Evolutionary conservation across 64 coral and sea anemone genomes (phyloP).

Genomic region (Montipora foliosa): DNA sequence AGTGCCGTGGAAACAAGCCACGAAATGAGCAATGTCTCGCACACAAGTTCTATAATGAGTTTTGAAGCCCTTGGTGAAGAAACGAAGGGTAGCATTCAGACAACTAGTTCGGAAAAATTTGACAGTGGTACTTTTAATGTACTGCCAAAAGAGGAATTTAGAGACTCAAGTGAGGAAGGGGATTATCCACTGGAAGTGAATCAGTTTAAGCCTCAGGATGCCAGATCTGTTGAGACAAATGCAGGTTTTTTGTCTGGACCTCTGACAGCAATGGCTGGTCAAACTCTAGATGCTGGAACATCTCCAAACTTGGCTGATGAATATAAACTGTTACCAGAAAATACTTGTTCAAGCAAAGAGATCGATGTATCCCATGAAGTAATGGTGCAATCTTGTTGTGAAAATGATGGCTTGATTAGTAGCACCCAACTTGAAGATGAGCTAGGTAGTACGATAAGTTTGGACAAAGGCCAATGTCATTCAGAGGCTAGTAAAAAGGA

Average conservation of each 20-base stretch:
- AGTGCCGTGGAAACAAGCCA: not conserved
- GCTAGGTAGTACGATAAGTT: not conserved
- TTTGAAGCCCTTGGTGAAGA: not conserved
- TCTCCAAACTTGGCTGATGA: not conserved
- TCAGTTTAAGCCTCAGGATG: not conserved
- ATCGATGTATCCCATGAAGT: not conserved
- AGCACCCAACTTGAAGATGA: not conserved
- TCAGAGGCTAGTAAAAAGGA: not conserved
- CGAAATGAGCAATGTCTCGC: not conserved
- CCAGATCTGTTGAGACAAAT: not conserved
- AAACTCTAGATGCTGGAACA: not conserved
- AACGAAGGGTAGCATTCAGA: not conserved
- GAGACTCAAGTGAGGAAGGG: not conserved
- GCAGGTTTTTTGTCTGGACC: not conserved
- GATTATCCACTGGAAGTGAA: not conserved
- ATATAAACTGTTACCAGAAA: not conserved
- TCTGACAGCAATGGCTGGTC: not conserved
- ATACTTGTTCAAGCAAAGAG: constrained; percentile 2
- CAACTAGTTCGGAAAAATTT: not conserved
- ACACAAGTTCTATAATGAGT: not conserved
- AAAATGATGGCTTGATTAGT: not conserved
- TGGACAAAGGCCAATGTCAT: not conserved
- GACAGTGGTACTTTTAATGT: constrained; percentile 5
- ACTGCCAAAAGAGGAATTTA: constrained; percentile 24
- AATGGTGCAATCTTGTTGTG: not conserved